These are phyloP conservation scores for Leiothrix lutea DNA, from an alignment of 2,113 vertebrate genomes.

Conservation along the genomic window DNA sequence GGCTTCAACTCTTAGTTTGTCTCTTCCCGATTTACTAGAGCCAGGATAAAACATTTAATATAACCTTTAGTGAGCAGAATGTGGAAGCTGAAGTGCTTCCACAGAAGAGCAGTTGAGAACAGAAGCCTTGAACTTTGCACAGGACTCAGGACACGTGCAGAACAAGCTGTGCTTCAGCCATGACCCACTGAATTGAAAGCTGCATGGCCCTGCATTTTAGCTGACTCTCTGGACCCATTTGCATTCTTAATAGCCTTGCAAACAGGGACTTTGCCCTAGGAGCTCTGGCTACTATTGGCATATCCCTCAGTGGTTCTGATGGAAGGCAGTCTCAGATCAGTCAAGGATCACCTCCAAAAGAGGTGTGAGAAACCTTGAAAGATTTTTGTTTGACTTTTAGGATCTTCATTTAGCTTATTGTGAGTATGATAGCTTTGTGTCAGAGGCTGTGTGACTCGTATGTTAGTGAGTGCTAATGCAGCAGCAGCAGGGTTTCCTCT, in stretches of 20 bases:
- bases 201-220: not conserved
- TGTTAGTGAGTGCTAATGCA: not conserved
- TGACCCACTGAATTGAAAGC: not conserved
- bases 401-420: not conserved
- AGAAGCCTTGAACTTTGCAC: not conserved
- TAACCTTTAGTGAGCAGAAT: not conserved
- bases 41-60: not conserved
- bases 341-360: not conserved
- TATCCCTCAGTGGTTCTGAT: not conserved
- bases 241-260: not conserved
- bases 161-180: not conserved
- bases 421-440: not conserved
- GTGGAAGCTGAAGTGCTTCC: not conserved
- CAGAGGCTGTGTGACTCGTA: fast-evolving
- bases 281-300: not conserved
- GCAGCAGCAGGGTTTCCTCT: not conserved
- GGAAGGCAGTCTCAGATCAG: not conserved
- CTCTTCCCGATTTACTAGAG: not conserved
- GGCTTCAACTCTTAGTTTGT: not conserved
- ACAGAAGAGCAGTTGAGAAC: not conserved
- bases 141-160: not conserved
- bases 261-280: not conserved
- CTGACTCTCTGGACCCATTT: not conserved
- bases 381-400: not conserved
- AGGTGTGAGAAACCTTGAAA: not conserved